phyloP scores from a whole-genome alignment of 1,140 invertebrate genomes.

The Drosophila ficusphila region DNA sequence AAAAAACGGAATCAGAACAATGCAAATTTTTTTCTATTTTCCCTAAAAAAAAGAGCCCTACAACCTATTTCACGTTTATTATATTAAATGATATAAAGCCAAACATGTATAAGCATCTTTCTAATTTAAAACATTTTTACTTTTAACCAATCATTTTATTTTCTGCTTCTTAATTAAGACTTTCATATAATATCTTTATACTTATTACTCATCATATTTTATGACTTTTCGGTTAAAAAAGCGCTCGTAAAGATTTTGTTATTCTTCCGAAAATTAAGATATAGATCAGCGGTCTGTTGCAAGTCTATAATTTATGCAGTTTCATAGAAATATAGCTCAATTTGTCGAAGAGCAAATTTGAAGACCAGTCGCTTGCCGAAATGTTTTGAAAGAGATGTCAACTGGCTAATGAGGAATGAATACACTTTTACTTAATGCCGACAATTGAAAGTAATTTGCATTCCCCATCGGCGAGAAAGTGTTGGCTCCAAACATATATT shows the following conservation, averaged over 20 bases:
- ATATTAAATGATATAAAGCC: too few species aligned
- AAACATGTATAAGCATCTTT: too few species aligned
- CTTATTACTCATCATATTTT: background rate
- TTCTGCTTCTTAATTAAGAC: background rate
- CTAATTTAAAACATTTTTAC: too few species aligned
- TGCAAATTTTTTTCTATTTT: too few species aligned
- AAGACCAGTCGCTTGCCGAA: constrained; percentile 23
- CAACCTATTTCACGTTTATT: too few species aligned
- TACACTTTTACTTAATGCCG: constrained; percentile 64
- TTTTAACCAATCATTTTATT: too few species aligned
- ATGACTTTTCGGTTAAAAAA: constrained; percentile 7
- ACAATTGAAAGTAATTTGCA: constrained; percentile 76
- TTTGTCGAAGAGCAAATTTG: background rate
- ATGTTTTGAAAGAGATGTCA: constrained; percentile 53
- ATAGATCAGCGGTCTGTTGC: background rate
- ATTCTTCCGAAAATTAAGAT: constrained; percentile 2
- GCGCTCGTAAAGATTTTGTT: background rate
- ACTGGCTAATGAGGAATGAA: constrained; percentile 62
- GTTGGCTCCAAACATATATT: constrained; percentile 15
- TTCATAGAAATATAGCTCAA: background rate
- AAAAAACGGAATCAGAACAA: background rate
- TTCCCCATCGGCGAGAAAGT: constrained; percentile 47
- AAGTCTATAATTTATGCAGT: background rate
- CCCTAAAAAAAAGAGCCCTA: too few species aligned
- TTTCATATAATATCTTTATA: background rate